phyloP scores from a whole-genome alignment of 2,888 invertebrate genomes.

The Metellina segmentata region DNA sequence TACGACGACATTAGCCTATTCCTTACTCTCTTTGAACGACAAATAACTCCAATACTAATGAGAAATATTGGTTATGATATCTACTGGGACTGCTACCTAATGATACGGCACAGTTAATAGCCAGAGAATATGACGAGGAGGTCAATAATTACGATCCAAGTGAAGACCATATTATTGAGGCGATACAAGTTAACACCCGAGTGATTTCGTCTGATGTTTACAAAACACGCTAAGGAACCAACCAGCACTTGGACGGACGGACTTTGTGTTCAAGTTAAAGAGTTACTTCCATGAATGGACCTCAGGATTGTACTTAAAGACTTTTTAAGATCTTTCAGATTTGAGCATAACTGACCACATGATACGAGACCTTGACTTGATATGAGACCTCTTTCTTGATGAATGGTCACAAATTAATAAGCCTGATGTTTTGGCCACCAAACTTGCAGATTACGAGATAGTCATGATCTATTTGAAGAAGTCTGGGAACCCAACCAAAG shows the following conservation, averaged over 20 bases:
- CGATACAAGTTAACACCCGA: not conserved
- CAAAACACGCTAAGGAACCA: not conserved
- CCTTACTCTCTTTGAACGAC: constrained; percentile 14
- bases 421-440: no score
- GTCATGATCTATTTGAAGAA: no score
- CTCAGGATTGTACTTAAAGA: not conserved
- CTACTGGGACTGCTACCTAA: constrained; percentile 5
- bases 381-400: no score
- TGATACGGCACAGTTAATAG: no score
- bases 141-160: not conserved
- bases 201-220: constrained; percentile 8
- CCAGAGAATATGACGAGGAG: not conserved
- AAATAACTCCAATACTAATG: not conserved
- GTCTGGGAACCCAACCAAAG: no score
- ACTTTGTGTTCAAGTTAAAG: constrained; percentile 17
- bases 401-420: no score
- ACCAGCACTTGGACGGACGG: not conserved
- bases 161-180: not conserved
- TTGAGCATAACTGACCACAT: not conserved
- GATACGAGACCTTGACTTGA: no score
- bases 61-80: constrained; percentile 16
- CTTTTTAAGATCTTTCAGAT: not conserved
- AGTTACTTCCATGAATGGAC: constrained; percentile 21
- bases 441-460: no score
- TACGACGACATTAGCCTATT: no score